phyloP scores from a whole-genome alignment of 37 sponge, comb jelly and placozoan species.

The Theonella swinhoei region DNA sequence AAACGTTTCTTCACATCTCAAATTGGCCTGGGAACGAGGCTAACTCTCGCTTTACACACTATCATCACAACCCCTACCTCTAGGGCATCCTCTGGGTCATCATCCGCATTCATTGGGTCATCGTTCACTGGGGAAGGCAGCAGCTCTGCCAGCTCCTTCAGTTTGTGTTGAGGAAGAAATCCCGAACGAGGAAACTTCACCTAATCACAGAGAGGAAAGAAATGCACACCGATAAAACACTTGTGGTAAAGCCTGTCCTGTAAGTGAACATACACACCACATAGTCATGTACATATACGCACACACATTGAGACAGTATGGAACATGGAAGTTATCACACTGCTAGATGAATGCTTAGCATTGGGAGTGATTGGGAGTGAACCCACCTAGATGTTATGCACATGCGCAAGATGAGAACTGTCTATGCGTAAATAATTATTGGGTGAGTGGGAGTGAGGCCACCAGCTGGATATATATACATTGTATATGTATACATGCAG shows the following conservation, averaged over 20 bases:
- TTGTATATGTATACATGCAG: too few species aligned
- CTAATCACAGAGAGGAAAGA: constrained; percentile 20
- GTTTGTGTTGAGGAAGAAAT: constrained; percentile 46
- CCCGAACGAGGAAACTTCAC: constrained; percentile 82
- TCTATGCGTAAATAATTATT: too few species aligned
- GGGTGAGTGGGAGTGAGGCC: too few species aligned
- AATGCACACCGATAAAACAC: background rate
- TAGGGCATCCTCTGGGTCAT: constrained; percentile 9
- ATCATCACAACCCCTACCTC: constrained; percentile 5
- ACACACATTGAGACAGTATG: background rate
- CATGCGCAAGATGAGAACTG: background rate
- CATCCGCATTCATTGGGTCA: constrained; percentile 46
- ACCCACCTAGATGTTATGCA: background rate
- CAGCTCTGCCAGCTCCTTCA: constrained; percentile 65
- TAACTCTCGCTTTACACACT: too few species aligned
- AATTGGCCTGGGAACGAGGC: too few species aligned
- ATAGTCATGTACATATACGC: background rate
- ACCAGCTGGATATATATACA: too few species aligned
- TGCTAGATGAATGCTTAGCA: background rate
- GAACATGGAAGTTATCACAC: too few species aligned
- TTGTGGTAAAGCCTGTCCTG: background rate
- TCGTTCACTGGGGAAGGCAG: constrained; percentile 49
- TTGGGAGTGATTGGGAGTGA: background rate
- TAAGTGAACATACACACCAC: background rate
- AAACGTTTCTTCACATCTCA: too few species aligned